A percentile compares a stretch with the other conserved stretches of the same genome.
phyloP scores from a whole-genome alignment of 2,113 vertebrate genomes.

The Bombycilla garrulus region DNA sequence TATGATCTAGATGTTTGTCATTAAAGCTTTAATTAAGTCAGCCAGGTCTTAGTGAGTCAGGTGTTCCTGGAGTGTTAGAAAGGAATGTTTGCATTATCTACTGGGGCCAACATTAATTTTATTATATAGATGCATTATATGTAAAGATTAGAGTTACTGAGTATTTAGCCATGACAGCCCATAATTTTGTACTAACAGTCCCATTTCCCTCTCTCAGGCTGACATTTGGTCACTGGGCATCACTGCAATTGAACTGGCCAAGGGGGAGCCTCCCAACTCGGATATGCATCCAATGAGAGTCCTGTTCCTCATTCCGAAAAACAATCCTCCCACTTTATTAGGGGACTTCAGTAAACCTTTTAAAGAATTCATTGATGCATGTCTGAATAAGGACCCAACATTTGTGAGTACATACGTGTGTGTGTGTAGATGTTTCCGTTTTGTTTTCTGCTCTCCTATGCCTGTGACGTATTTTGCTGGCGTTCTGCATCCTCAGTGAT shows the following conservation, averaged over 20 bases:
- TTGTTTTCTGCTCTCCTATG: background rate
- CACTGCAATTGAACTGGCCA: constrained; percentile 92
- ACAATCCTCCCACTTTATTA: constrained; percentile 83
- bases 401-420: constrained; percentile 80
- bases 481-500: background rate
- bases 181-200: background rate
- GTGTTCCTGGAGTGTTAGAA: background rate
- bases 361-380: constrained; percentile 91
- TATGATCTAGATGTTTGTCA: background rate
- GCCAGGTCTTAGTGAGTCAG: background rate
- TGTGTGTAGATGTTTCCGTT: background rate
- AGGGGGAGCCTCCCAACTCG: constrained; percentile 90
- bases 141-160: background rate
- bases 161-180: background rate
- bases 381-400: constrained; percentile 90
- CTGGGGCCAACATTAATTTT: background rate
- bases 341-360: constrained; percentile 92
- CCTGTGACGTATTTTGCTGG: background rate
- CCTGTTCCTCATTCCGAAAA: constrained; percentile 93
- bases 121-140: background rate
- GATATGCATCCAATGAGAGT: constrained; percentile 95
- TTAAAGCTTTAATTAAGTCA: background rate
- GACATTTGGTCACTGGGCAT: constrained; percentile 95
- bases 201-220: constrained; percentile 72
- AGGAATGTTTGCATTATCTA: background rate